Conservation (phyloP, 2,797 vertebrate species). For the Coccyzus lansbergi region DNA sequence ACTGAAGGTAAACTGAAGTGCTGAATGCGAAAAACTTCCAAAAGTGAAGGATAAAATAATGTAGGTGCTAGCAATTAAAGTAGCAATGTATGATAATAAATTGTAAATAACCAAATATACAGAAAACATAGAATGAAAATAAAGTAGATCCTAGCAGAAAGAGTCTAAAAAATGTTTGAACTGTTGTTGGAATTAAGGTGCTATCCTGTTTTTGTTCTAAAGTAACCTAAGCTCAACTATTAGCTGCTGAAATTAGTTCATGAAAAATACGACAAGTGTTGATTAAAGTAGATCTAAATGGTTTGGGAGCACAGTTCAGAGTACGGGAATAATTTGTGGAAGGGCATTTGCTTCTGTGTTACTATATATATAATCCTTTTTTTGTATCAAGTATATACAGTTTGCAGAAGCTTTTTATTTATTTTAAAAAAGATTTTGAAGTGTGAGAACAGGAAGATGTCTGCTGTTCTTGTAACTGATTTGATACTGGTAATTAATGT, state of each 20-base stretch:
- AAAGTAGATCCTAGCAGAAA: not conserved
- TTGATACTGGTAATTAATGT: not conserved
- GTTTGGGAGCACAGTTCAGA: not conserved
- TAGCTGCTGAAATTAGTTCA: not conserved
- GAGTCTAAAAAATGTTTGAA: not conserved
- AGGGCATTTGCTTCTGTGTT: not conserved
- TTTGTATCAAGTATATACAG: not conserved
- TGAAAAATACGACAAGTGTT: not conserved
- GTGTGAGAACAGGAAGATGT: not conserved
- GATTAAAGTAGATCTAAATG: not conserved
- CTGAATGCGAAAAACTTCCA: not conserved
- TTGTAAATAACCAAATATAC: not conserved
- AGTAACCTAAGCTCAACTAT: not conserved
- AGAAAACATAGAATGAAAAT: not conserved
- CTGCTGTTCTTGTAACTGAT: not conserved
- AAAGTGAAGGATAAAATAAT: not conserved
- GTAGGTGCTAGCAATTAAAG: not conserved
- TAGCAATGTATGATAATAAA: not conserved
- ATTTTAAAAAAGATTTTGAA: not conserved
- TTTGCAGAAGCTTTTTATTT: not conserved
- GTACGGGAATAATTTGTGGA: not conserved
- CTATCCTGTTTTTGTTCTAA: not conserved
- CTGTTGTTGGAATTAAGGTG: not conserved
- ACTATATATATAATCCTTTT: not conserved
- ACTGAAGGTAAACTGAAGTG: not conserved